Conservation (phyloP, 2,113 vertebrate genomes). For the Psophia crepitans region DNA sequence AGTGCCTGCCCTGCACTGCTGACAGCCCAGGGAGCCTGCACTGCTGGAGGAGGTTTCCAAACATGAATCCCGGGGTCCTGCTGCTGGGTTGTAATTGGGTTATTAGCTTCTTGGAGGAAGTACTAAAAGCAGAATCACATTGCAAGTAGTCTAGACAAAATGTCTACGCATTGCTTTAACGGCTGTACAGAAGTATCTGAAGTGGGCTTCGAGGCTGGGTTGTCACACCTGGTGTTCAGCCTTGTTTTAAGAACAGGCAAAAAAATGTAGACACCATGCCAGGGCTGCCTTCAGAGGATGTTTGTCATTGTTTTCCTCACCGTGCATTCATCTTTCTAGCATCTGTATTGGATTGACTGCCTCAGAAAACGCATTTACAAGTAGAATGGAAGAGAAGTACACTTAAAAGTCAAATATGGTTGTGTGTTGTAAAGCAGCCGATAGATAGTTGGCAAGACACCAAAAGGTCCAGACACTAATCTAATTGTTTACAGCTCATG, state of each 20-base stretch:
- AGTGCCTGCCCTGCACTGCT: neutral
- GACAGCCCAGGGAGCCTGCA: accelerated
- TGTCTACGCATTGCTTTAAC: accelerated
- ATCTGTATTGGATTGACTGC: conserved; percentile 49
- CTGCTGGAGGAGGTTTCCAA: neutral
- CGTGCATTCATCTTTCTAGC: neutral
- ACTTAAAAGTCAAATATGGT: conserved; percentile 19
- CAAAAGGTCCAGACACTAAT: conserved; percentile 60
- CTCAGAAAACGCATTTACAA: conserved; percentile 2
- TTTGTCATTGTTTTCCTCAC: neutral
- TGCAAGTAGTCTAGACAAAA: neutral
- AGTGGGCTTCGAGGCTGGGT: neutral
- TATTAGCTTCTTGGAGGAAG: neutral
- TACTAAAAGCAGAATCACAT: neutral
- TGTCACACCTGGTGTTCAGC: neutral
- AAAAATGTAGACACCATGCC: neutral
- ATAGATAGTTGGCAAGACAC: conserved; percentile 40
- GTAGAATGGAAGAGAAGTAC: neutral
- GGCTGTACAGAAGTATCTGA: neutral
- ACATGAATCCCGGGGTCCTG: neutral
- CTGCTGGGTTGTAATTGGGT: neutral
- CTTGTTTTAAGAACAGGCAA: neutral
- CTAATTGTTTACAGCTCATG: conserved; percentile 59
- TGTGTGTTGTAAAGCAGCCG: conserved; percentile 36
- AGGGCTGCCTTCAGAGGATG: conserved; percentile 17